phyloP scores from a whole-genome alignment of 2,888 invertebrate species.

The Orthonevra nobilis region DNA sequence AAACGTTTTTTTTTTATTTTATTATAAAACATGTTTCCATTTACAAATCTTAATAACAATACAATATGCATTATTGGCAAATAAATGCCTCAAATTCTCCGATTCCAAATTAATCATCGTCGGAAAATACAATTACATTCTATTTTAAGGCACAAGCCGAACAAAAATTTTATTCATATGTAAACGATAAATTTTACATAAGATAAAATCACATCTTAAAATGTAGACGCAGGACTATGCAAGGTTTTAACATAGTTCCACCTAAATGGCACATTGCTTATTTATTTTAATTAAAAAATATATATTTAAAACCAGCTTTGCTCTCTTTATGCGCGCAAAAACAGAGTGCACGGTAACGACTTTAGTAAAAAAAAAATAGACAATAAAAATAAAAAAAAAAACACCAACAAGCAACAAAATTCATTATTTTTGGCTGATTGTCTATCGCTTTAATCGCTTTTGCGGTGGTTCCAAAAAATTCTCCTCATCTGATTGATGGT shows the following conservation, averaged over 20 bases:
- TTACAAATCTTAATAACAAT: constrained; percentile 49
- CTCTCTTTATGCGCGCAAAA: too few species aligned
- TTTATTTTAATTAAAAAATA: constrained; percentile 50
- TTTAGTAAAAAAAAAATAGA: too few species aligned
- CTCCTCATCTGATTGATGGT: constrained; percentile 74
- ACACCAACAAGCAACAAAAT: background rate
- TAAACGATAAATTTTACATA: constrained; percentile 20
- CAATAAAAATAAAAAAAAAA: constrained; percentile 3
- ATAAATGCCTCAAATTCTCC: background rate
- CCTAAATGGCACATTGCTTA: constrained; percentile 16
- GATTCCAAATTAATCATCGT: constrained; percentile 4
- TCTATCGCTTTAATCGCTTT: constrained; percentile 73
- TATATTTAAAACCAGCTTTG: too few species aligned
- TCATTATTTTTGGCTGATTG: background rate
- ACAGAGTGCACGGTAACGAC: too few species aligned
- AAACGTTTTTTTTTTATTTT: constrained; percentile 27
- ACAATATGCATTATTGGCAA: constrained; percentile 57
- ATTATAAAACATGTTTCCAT: constrained; percentile 33
- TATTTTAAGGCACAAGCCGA: constrained; percentile 19
- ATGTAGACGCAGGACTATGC: too few species aligned
- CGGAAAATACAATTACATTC: background rate
- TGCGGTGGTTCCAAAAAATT: constrained; percentile 78
- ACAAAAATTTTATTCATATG: constrained; percentile 15
- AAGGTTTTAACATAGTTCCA: constrained; percentile 19
- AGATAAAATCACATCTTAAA: constrained; percentile 43